phyloP scores from a whole-genome alignment of 2,797 vertebrate genomes.

The Simalia tracyae region DNA sequence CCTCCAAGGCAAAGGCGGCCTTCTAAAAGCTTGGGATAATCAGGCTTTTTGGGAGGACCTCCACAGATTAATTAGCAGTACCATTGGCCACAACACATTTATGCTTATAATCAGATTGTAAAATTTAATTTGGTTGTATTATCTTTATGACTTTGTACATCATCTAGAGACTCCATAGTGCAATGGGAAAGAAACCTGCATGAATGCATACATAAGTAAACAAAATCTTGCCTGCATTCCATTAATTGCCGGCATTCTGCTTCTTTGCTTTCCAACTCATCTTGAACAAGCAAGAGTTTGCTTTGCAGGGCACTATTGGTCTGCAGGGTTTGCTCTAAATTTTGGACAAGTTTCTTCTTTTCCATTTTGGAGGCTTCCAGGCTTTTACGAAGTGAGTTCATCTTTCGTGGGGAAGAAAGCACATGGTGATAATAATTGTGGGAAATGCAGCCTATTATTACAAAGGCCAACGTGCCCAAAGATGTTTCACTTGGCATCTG shows the following conservation, averaged over 20 bases:
- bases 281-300: conserved; percentile 61
- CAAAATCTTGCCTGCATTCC: conserved; percentile 63
- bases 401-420: conserved; percentile 39
- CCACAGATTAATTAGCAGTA: background rate
- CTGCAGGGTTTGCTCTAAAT: conserved; percentile 69
- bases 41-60: background rate
- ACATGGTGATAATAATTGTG: background rate
- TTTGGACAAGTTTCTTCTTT: conserved; percentile 68
- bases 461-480: background rate
- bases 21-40: background rate
- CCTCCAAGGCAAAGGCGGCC: background rate
- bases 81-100: background rate
- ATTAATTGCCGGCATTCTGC: conserved; percentile 60
- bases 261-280: conserved; percentile 65
- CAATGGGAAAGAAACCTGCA: background rate
- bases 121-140: background rate
- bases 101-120: background rate
- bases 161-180: background rate
- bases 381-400: conserved; percentile 67
- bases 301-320: conserved; percentile 63
- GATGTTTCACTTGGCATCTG: background rate
- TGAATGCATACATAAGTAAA: background rate
- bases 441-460: background rate
- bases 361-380: conserved; percentile 68
- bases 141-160: background rate